Evolutionary conservation across 2,113 vertebrate species (phyloP).

Genomic region (Proterorhinus semilunaris): DNA sequence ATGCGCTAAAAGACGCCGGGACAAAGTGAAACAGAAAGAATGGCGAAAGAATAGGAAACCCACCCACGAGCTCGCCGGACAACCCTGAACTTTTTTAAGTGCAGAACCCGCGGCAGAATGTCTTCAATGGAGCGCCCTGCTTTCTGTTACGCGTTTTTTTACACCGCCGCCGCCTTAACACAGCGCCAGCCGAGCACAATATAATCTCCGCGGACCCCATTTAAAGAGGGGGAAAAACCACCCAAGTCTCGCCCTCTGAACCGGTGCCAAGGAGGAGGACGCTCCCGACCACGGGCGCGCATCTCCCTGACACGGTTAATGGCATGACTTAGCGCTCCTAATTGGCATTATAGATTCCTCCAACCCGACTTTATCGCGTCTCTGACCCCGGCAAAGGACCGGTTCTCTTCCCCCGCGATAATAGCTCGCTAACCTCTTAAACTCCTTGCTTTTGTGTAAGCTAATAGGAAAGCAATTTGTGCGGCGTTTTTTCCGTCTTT

Average conservation of each 20-base stretch:
- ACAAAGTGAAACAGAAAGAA: slow-evolving; percentile 59
- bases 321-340: slow-evolving; percentile 42
- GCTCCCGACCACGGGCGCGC: background rate
- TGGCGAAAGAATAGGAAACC: slow-evolving; percentile 52
- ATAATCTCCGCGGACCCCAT: slow-evolving; percentile 52
- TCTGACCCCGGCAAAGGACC: slow-evolving; percentile 26
- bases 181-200: slow-evolving; percentile 61
- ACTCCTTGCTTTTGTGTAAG: slow-evolving; percentile 32
- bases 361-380: slow-evolving; percentile 39
- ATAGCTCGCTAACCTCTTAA: slow-evolving; percentile 30
- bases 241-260: slow-evolving; percentile 50
- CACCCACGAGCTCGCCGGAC: slow-evolving; percentile 72
- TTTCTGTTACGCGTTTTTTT: slow-evolving; percentile 77
- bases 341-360: slow-evolving; percentile 41
- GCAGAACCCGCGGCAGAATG: slow-evolving; percentile 71
- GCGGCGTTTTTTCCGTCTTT: slow-evolving; percentile 39
- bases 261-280: slow-evolving; percentile 28
- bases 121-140: slow-evolving; percentile 72
- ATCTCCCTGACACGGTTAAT: slow-evolving; percentile 50
- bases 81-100: slow-evolving; percentile 73
- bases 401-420: slow-evolving; percentile 25
- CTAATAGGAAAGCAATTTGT: slow-evolving; percentile 48
- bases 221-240: slow-evolving; percentile 37
- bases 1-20: slow-evolving; percentile 72
- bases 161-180: slow-evolving; percentile 55